These are phyloP conservation scores for Cydia amplana DNA, from an alignment of 1,140 invertebrate genomes.

Conservation along the genomic window DNA sequence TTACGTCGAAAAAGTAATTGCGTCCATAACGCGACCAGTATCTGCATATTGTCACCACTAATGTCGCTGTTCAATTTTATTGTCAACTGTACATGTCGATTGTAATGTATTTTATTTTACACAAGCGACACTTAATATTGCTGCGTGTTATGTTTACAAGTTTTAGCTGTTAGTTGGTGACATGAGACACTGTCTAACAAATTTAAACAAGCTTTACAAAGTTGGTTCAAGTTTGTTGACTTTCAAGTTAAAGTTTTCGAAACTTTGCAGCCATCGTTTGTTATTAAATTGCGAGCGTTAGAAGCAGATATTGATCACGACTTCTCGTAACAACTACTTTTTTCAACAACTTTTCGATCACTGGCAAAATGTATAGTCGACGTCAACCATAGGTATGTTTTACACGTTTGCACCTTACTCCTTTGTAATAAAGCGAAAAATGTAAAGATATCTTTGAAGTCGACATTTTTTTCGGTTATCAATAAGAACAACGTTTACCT, in stretches of 20 bases:
- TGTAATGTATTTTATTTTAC: not conserved
- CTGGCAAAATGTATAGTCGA: not conserved
- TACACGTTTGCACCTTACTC: not conserved
- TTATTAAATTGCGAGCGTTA: not conserved
- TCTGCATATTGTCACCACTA: constrained; percentile 4
- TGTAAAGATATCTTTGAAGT: too few species aligned
- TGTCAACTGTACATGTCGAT: constrained; percentile 13
- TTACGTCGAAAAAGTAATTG: constrained; percentile 10
- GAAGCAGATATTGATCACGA: not conserved
- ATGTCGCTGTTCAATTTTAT: constrained; percentile 26
- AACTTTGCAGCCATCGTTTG: not conserved
- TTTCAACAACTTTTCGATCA: not conserved
- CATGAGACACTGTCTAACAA: not conserved
- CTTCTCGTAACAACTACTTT: not conserved
- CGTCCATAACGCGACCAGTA: constrained; percentile 21
- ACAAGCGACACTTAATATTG: constrained; percentile 2
- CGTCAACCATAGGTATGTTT: not conserved
- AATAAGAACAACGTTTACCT: not conserved
- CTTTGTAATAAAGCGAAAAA: too few species aligned
- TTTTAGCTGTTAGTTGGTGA: not conserved
- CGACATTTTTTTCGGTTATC: not conserved
- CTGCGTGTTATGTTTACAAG: not conserved
- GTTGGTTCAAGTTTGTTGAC: not conserved
- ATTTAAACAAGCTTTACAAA: not conserved
- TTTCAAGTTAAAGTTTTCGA: not conserved